Conservation (phyloP, 2,113 vertebrate genomes). For the Chionodraco myersi region DNA sequence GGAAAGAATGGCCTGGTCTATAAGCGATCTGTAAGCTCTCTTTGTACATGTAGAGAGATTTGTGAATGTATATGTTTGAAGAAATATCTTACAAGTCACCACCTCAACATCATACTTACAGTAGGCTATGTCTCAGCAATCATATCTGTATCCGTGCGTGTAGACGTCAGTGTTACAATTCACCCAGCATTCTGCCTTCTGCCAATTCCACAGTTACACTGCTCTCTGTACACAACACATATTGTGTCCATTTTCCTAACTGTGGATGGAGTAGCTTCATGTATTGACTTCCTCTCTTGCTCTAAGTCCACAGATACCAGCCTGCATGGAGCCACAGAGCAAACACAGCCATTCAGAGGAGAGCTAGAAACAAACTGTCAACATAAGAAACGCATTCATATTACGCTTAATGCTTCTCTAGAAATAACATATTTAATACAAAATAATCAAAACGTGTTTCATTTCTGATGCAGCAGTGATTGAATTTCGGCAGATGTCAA, state of each 20-base stretch:
- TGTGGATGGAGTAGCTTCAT: conserved; percentile 32
- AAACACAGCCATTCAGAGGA: conserved; percentile 31
- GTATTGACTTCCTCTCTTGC: conserved; percentile 31
- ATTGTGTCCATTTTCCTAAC: conserved; percentile 2
- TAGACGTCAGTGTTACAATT: not conserved
- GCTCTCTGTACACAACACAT: not conserved
- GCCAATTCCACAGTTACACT: not conserved
- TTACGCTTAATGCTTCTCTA: not conserved
- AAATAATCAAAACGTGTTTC: not conserved
- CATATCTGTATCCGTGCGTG: not conserved
- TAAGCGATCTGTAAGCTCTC: no score
- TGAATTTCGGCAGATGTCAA: not conserved
- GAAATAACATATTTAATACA: not conserved
- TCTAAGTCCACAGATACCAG: conserved; percentile 10
- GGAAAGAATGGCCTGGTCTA: no score
- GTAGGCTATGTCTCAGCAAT: not conserved
- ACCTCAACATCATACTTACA: not conserved
- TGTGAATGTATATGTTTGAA: no score
- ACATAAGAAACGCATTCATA: not conserved
- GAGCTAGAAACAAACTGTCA: not conserved
- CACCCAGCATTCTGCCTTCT: not conserved
- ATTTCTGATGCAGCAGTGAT: not conserved
- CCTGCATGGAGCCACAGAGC: conserved; percentile 18
- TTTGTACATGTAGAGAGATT: no score
- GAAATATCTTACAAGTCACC: not conserved